phyloP scores from a whole-genome alignment of 2,113 vertebrate genomes.

The Callopanchax toddi region DNA sequence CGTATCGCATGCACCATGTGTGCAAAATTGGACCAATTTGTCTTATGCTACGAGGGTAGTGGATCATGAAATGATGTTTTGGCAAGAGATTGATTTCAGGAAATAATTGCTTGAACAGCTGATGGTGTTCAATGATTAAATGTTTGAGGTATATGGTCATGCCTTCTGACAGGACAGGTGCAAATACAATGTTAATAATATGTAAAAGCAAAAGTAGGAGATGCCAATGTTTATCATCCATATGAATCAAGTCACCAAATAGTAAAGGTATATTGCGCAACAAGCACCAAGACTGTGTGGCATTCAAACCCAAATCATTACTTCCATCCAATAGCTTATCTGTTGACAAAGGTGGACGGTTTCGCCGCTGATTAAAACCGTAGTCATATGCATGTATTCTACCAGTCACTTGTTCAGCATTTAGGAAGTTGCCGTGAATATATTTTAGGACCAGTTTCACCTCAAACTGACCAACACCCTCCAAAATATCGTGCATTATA shows the following conservation, averaged over 20 bases:
- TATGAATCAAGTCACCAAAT: slow-evolving; percentile 42
- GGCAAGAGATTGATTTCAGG: slow-evolving; percentile 20
- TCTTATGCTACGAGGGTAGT: slow-evolving; percentile 20
- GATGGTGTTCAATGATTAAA: slow-evolving; percentile 11
- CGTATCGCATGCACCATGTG: slow-evolving; percentile 8
- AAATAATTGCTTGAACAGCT: slow-evolving; percentile 23
- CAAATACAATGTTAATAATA: slow-evolving; percentile 17
- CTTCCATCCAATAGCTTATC: slow-evolving; percentile 11
- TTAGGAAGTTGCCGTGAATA: slow-evolving; percentile 6
- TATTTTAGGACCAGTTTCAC: slow-evolving; percentile 13
- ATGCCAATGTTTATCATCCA: slow-evolving; percentile 32
- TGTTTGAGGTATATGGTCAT: slow-evolving; percentile 19
- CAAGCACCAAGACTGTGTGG: slow-evolving; percentile 41
- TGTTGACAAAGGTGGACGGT: not conserved
- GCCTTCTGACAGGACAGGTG: not conserved
- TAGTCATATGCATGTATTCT: slow-evolving; percentile 20
- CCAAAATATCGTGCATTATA: slow-evolving; percentile 52
- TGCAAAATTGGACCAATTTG: slow-evolving; percentile 1
- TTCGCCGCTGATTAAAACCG: slow-evolving; percentile 5
- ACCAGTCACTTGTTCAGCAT: slow-evolving; percentile 8
- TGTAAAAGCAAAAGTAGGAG: slow-evolving; percentile 15
- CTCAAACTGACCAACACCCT: slow-evolving; percentile 28
- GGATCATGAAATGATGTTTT: slow-evolving; percentile 30
- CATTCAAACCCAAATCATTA: slow-evolving; percentile 43
- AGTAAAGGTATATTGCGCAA: slow-evolving; percentile 37